Base-by-base conservation (phyloP, 2,113 vertebrate genomes). In the Leucopsar rothschildi region DNA sequence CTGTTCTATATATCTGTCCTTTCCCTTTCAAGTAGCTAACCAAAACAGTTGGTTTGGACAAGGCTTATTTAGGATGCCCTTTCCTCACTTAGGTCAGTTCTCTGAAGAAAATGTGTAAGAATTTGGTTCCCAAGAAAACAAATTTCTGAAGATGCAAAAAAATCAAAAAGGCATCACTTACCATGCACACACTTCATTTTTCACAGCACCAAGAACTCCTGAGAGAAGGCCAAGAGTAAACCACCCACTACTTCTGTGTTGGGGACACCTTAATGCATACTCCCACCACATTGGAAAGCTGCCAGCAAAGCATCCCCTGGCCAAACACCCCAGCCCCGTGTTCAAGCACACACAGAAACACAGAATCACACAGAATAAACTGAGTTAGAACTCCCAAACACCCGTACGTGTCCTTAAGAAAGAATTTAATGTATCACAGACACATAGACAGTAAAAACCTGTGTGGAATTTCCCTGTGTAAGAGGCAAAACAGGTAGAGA, bases 281-380 rank as follows among this genome's bases (percentile, higher is more conserved):
- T 81, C 14, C 16, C 0, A 0, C 6, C 2, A 2, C 39, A 4
- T 0, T 1, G 55, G 35, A 68, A 37, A 72, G 29, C 29, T 1
- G 3, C 44, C 25, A 61, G n/a, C 0, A 0, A 29, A 1, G 8
- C 15, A 44, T 1, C 12, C 11, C 57, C 31, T 3, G 2, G 15
- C 42, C 50, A 42, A 7, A 12, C 1, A 2, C 4, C 24, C 35
- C n/a, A 27, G n/a, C 8, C 23, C 17, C 4, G 5, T 5, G 10
- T 5, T 40, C 3, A 0, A 65, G 49, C 12, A 31, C 15, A 31
- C 2, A 3, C 1, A 2, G 15, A 72, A 45, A 7, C 40, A 39
- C 49, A 72, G 40, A 18, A 53, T 22, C 6, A 45, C 27, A 22
- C 9, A 7, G 9, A 72, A 63, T 5, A 64, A 40, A 47, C 19